phyloP scores from a whole-genome alignment of 2,888 invertebrate species.

The Pollenia labialis region DNA sequence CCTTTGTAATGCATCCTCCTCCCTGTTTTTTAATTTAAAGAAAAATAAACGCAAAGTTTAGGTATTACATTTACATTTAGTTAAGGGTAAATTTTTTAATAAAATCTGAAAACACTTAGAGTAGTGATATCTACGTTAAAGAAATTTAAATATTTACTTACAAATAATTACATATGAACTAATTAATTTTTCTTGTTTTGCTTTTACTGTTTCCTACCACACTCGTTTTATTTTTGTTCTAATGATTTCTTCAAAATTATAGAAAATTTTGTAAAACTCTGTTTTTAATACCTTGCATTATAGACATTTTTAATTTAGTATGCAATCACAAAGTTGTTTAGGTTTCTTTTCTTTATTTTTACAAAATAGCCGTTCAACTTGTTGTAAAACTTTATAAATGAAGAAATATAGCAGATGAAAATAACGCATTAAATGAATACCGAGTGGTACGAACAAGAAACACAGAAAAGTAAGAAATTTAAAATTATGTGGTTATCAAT shows the following conservation, averaged over 20 bases:
- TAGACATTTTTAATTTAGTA: background rate
- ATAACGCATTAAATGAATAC: conserved; percentile 16
- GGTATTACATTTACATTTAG: background rate
- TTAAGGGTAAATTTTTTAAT: conserved; percentile 12
- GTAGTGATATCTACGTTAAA: conserved; percentile 24
- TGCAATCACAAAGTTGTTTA: conserved; percentile 2
- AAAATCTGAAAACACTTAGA: conserved; percentile 6
- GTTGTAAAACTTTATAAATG: background rate
- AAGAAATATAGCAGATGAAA: conserved; percentile 21
- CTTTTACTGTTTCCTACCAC: conserved; percentile 29
- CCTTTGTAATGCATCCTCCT: background rate
- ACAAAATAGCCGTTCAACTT: background rate
- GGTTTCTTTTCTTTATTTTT: background rate
- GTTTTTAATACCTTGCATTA: background rate
- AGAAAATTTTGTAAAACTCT: conserved; percentile 27
- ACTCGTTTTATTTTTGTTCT: background rate
- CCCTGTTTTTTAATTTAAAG: background rate
- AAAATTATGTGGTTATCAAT: conserved; percentile 82
- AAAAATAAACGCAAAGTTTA: no score
- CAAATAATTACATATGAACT: background rate
- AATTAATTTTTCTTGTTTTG: conserved; percentile 40
- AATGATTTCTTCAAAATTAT: conserved; percentile 19
- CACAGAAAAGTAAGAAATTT: conserved; percentile 55
- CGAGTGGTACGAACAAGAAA: conserved; percentile 41
- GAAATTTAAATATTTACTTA: conserved; percentile 21